Evolutionary conservation across 2,113 vertebrate genomes (phyloP), one percentile per base, ranked within the genome.

Genomic region (Lamprotornis superbus): DNA sequence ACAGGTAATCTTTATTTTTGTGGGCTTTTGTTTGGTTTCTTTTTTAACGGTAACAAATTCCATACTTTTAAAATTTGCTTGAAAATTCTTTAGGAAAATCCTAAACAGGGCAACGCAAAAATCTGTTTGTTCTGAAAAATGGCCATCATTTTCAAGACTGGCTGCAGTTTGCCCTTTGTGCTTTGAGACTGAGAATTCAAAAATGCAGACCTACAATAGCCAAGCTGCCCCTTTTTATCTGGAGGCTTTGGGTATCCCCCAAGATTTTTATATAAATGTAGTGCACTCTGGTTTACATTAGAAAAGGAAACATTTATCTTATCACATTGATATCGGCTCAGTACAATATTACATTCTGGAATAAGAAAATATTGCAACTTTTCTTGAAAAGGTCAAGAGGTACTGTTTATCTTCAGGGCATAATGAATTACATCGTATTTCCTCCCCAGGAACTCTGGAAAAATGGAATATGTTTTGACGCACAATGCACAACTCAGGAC

Each of bases 261-360:
- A 94, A 97, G 95, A 96, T 92, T 97, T 89, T 95, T 96, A 94
- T 97, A 97, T 97, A 96, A 97, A 95, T 95, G 96, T 91, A 93
- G 84, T 74, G 92, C 79, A 65, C 90, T 94, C 82, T 95, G 90
- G 95, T 97, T 97, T 97, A 95, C 95, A 95, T 97, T 95, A 96
- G 95, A 95, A 97, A 96, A 93, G 92, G 95, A 96, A 97, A 97
- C 95, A 97, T 96, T 97, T 97, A 95, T 97, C 95, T 96, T 96
- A 97, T 97, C 94, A 94, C 94, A 91, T 83, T 96, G 94, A 83
- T 97, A 96, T 68, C 85, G 20, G 94, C 94, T 96, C 93, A 94
- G 94, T 94, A 77, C 92, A 83, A 96, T 97, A 96, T 97, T 97
- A 96, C 95, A 94, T 94, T 96, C 94, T 96, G 93, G 89, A 97